Base-by-base conservation (phyloP, 2,888 invertebrate species). In the Sphecodes monilicornis region DNA sequence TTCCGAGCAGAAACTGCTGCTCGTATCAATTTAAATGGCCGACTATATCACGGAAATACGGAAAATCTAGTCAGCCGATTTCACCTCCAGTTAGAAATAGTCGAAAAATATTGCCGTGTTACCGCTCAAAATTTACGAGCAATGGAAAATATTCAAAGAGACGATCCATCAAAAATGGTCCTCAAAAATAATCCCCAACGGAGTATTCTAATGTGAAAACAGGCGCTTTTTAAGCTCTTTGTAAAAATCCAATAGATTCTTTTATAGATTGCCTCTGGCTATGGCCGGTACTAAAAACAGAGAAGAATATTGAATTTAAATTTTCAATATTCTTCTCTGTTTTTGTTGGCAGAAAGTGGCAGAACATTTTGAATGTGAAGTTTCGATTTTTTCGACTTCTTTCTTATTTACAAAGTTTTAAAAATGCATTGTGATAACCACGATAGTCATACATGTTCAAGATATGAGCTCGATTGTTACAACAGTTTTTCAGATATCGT, bases 21-120 rank as follows among this genome's bases (percentile, higher is more conserved):
- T 71, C 50, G 80, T 77, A 76, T 72, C 80, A 78, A 88, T 88
- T 82, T 81, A 60, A 79, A 82, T 74, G 54, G 68, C 13, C 46
- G 70, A 50, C 68, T 26, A 13, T 22, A 26, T 26, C 68, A n/a
- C 36, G 5, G 29, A 18, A 70, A 29, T 69, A 43, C 43, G 69
- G 54, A 60, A 64, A 26, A 22, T 5, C 41, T 76, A 54, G 66
- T 72, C 68, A 68, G 75, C 43, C 36, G 54, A 60, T 60, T 60
- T 60, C 18, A 8, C 26, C 60, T 6, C 60, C 2, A 26, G 16
- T 32, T 32, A 60, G 29, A 60, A 26, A 60, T 29, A 29, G 16
- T 16, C 29, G 16, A 32, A 32, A 29, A 26, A 60, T 60, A 60
- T 29, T 29, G 60, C 60, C 16, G 1, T 2, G 50, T n/a, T 10